Evolutionary conservation across 2,113 vertebrate species (phyloP).

Genomic region (Zingel zingel): DNA sequence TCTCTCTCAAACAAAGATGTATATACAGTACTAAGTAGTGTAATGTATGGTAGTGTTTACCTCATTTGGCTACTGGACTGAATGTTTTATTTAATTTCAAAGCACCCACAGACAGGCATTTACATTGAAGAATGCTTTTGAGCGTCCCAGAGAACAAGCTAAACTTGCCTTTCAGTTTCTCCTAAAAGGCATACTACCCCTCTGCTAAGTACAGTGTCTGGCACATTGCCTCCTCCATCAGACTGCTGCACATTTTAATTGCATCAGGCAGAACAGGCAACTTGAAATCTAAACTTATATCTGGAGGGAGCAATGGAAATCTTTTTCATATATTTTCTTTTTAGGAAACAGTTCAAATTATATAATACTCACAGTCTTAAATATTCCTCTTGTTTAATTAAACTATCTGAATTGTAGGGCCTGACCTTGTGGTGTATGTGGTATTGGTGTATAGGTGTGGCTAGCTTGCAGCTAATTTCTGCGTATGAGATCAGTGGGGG

Average conservation of each 20-base stretch:
- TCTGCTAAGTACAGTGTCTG: constrained; percentile 60
- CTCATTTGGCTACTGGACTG: constrained; percentile 13
- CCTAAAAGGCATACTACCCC: constrained; percentile 59
- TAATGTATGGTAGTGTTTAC: background rate
- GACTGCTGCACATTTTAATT: constrained; percentile 34
- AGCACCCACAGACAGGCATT: constrained; percentile 17
- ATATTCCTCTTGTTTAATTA: background rate
- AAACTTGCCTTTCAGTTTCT: constrained; percentile 40
- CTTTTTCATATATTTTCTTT: background rate
- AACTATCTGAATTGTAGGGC: background rate
- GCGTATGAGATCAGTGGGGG: constrained; percentile 56
- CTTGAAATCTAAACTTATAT: constrained; percentile 15
- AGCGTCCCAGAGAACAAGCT: constrained; percentile 11
- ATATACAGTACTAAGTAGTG: background rate
- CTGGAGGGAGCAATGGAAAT: background rate
- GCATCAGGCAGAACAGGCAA: constrained; percentile 27
- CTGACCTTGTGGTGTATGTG: constrained; percentile 27
- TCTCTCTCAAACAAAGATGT: constrained; percentile 4
- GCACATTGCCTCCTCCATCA: constrained; percentile 41
- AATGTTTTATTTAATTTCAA: constrained; percentile 20
- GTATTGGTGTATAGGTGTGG: constrained; percentile 44
- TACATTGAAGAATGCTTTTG: constrained; percentile 38
- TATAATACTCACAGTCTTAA: background rate
- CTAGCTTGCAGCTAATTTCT: constrained; percentile 71
- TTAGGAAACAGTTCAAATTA: background rate